phyloP scores from a whole-genome alignment of 2,888 invertebrate species.

The Cylindroiulus punctatus region DNA sequence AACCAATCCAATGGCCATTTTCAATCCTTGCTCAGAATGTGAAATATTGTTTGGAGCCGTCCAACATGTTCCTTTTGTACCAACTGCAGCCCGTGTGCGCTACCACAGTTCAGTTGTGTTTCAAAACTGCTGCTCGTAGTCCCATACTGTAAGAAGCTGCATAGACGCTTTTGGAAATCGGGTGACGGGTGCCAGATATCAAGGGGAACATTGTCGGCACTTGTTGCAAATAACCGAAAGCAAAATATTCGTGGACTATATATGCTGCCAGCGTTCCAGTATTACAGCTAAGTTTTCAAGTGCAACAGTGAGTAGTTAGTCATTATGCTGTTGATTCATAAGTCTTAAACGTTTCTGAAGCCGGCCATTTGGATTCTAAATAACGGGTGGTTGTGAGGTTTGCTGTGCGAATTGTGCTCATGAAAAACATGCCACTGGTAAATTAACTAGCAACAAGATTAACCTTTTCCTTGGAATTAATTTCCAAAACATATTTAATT shows the following conservation, averaged over 20 bases:
- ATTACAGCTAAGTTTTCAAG: slow-evolving; percentile 34
- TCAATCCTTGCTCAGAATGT: slow-evolving; percentile 30
- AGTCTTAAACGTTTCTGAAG: slow-evolving; percentile 24
- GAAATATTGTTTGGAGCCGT: slow-evolving; percentile 34
- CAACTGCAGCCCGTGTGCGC: not conserved
- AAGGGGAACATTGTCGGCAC: not conserved
- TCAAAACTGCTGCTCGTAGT: not conserved
- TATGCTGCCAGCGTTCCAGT: not conserved
- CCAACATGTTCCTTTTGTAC: not conserved
- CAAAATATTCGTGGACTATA: slow-evolving; percentile 1
- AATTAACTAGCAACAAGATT: not conserved
- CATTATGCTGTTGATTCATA: slow-evolving; percentile 29
- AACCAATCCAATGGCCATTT: not conserved
- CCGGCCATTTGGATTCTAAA: slow-evolving; percentile 7
- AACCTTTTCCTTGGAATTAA: not conserved
- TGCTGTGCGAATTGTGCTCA: not conserved
- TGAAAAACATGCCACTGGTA: not conserved
- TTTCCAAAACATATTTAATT: not conserved
- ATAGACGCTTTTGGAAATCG: not conserved
- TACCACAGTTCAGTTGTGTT: not conserved
- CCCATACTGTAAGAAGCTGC: not conserved
- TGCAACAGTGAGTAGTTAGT: slow-evolving; percentile 34
- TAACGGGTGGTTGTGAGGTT: slow-evolving; percentile 1
- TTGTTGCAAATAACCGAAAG: not conserved
- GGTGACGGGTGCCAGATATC: slow-evolving; percentile 2